Percentiles rank a stretch among this genome's conserved stretches.
Evolutionary conservation across 1,140 invertebrate genomes (phyloP).

Genomic region (Wasmannia auropunctata): DNA sequence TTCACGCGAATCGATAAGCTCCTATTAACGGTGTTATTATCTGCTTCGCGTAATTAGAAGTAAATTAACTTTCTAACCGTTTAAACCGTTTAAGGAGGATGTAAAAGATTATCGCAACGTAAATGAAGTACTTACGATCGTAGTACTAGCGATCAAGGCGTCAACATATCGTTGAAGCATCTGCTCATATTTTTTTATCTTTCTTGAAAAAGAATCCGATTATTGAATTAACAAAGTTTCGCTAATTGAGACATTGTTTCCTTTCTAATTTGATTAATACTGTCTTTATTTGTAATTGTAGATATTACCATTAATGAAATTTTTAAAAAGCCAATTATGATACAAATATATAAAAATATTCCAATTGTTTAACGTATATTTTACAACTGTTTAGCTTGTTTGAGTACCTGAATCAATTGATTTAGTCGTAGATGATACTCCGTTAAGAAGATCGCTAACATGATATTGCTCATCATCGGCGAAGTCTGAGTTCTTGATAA

Average conservation of each 20-base stretch:
- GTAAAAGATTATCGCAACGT: conserved; percentile 33
- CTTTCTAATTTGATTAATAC: not conserved
- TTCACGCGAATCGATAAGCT: conserved; percentile 34
- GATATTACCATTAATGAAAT: not conserved
- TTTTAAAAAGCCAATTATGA: not conserved
- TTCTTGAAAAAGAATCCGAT: not conserved
- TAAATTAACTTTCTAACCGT: conserved; percentile 50
- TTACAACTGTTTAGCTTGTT: not conserved
- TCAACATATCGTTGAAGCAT: conserved; percentile 30
- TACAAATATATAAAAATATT: not conserved
- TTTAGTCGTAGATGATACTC: conserved; percentile 1
- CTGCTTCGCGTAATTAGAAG: conserved; percentile 38
- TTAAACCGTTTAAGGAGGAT: conserved; percentile 30
- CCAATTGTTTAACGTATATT: not conserved
- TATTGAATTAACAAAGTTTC: not conserved
- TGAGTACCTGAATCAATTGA: not conserved
- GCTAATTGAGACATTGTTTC: not conserved
- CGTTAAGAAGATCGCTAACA: conserved; percentile 20
- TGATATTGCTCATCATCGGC: conserved; percentile 32
- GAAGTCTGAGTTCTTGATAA: conserved; percentile 61
- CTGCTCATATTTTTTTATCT: not conserved
- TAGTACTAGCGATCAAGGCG: conserved; percentile 1
- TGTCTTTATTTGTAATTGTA: not conserved
- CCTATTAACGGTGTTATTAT: conserved; percentile 48
- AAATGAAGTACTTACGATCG: conserved; percentile 49